These are phyloP conservation scores for Enteromius afrohamiltoni DNA, from an alignment of 2,797 vertebrate species.

Conservation along the genomic window DNA sequence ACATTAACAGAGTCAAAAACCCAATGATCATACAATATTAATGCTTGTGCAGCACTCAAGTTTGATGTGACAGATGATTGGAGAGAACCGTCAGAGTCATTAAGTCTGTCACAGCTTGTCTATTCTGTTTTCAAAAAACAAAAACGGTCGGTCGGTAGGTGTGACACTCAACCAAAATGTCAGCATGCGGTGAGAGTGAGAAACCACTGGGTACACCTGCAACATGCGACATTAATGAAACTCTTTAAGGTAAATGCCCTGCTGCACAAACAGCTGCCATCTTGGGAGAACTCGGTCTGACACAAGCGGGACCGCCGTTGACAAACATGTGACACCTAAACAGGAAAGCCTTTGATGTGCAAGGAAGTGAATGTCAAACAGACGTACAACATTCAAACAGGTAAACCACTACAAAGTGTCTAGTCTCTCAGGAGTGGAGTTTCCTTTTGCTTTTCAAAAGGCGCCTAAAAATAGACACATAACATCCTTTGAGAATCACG, in stretches of 20 bases:
- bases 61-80: not conserved
- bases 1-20: not conserved
- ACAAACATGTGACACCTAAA: constrained; percentile 16
- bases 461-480: constrained; percentile 51
- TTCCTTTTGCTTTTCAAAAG: constrained; percentile 38
- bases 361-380: constrained; percentile 52
- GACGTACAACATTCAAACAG: constrained; percentile 51
- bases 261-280: constrained; percentile 21
- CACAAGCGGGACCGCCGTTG: constrained; percentile 23
- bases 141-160: not conserved
- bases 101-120: not conserved
- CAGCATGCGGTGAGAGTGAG: constrained; percentile 17
- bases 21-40: not conserved
- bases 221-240: constrained; percentile 33
- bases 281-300: constrained; percentile 15
- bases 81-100: not conserved
- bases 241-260: constrained; percentile 23
- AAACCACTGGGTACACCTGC: constrained; percentile 30
- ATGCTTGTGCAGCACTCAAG: not conserved
- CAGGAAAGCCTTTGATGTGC: constrained; percentile 52
- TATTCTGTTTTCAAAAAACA: not conserved
- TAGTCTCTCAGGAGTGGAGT: constrained; percentile 35
- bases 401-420: constrained; percentile 57
- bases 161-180: not conserved
- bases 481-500: constrained; percentile 34